Evolutionary conservation across 37 sponge, comb jelly and placozoan species (phyloP).

Genomic region (Amphimedon queenslandica): DNA sequence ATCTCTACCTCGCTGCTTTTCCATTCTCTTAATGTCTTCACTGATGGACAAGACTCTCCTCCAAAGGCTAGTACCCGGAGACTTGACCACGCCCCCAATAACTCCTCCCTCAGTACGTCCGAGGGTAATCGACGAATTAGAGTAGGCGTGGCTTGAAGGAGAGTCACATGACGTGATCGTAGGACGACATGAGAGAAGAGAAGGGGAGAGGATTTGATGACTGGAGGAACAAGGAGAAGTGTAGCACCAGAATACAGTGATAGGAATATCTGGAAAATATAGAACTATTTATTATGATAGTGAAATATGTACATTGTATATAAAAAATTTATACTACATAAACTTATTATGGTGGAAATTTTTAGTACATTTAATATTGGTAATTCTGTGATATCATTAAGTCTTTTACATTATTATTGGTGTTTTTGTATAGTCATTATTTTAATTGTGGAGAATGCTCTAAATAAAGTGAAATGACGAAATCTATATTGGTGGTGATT

Average conservation of each 20-base stretch:
- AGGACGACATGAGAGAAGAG: constrained; percentile 32
- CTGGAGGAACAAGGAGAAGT: constrained; percentile 58
- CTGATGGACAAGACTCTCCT: constrained; percentile 73
- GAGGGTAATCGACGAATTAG: constrained; percentile 29
- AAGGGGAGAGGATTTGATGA: constrained; percentile 46
- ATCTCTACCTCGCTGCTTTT: constrained; percentile 41
- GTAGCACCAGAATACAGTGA: constrained; percentile 64
- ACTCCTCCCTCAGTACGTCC: too few species aligned
- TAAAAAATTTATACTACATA: too few species aligned
- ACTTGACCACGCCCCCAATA: constrained; percentile 45
- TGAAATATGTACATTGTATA: too few species aligned
- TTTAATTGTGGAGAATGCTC: too few species aligned
- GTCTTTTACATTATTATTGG: too few species aligned
- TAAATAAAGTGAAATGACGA: too few species aligned
- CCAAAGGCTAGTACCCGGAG: constrained; percentile 83
- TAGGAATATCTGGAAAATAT: constrained; percentile 86
- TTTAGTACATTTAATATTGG: too few species aligned
- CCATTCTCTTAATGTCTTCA: constrained; percentile 20
- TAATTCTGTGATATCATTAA: too few species aligned
- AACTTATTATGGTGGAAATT: too few species aligned
- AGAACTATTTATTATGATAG: too few species aligned
- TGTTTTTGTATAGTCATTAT: too few species aligned
- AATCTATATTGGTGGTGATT: too few species aligned
- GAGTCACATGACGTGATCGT: constrained; percentile 24
- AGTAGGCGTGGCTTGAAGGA: constrained; percentile 72